phyloP scores from a whole-genome alignment of 2,797 vertebrate genomes.

The Chanos chanos region DNA sequence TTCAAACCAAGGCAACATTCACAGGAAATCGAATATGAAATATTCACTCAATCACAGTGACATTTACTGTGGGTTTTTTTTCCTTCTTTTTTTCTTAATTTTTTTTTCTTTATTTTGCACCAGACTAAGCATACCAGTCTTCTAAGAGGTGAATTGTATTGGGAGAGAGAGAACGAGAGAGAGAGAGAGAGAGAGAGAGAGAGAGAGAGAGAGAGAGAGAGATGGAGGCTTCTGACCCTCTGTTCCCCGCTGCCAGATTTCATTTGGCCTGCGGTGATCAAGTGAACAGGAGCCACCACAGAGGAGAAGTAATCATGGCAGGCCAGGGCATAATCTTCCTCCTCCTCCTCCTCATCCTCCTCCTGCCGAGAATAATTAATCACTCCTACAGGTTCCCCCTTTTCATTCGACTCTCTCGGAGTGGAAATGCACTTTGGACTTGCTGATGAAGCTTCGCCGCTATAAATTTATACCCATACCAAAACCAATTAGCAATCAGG shows the following conservation, averaged over 20 bases:
- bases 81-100: too few relatives aligned
- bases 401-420: conserved; percentile 4
- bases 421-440: conserved; percentile 10
- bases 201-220: conserved; percentile 8
- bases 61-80: conserved; percentile 53
- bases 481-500: conserved; percentile 37
- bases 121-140: conserved; percentile 35
- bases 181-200: conserved; percentile 12
- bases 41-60: conserved; percentile 58
- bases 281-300: conserved; percentile 54
- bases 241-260: conserved; percentile 60
- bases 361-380: conserved; percentile 67
- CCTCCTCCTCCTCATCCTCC: conserved; percentile 48
- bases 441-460: conserved; percentile 19
- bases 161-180: conserved; percentile 35
- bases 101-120: too few relatives aligned
- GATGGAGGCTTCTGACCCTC: conserved; percentile 55
- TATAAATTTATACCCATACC: conserved; percentile 34
- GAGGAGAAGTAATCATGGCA: conserved; percentile 56
- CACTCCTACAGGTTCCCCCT: conserved; percentile 51
- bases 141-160: conserved; percentile 41
- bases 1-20: conserved; percentile 46
- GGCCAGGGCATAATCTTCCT: conserved; percentile 57
- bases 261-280: conserved; percentile 64
- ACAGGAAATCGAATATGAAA: conserved; percentile 52